These are phyloP conservation scores for Rhodophaea formosa DNA, from an alignment of 2,888 invertebrate genomes.

Conservation along the genomic window DNA sequence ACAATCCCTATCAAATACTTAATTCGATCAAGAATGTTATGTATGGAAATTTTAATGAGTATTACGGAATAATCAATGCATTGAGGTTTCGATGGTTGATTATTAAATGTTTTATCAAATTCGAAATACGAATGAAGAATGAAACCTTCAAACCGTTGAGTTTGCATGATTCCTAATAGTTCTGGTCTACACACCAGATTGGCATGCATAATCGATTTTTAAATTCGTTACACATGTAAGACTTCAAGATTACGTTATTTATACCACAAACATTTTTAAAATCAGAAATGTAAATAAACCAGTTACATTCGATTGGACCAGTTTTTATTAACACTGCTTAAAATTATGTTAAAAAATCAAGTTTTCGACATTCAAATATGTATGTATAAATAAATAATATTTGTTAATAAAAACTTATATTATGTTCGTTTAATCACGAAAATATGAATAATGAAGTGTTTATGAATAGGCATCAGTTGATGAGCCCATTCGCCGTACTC, in stretches of 20 bases:
- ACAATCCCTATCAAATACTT: too few species aligned
- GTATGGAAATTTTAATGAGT: too few species aligned
- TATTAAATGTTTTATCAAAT: too few species aligned
- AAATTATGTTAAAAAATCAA: not conserved
- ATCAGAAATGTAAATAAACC: constrained; percentile 5
- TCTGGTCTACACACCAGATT: constrained; percentile 5
- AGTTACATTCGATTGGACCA: constrained; percentile 2
- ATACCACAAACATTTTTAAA: constrained; percentile 7
- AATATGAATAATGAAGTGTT: constrained; percentile 50
- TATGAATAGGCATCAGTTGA: constrained; percentile 55
- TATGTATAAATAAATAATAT: not conserved
- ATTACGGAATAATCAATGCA: too few species aligned
- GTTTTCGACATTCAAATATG: not conserved
- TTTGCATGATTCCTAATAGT: not conserved
- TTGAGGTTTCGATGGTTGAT: too few species aligned
- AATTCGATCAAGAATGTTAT: too few species aligned
- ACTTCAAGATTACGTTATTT: constrained; percentile 15
- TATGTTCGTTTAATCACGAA: not conserved
- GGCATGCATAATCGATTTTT: constrained; percentile 10
- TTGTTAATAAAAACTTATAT: not conserved
- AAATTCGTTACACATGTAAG: constrained; percentile 13
- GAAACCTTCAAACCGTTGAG: not conserved
- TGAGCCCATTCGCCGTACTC: constrained; percentile 64
- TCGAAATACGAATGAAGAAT: too few species aligned
- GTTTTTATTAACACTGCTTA: not conserved